phyloP scores from a whole-genome alignment of 2,113 vertebrate genomes.

The Mus pahari region DNA sequence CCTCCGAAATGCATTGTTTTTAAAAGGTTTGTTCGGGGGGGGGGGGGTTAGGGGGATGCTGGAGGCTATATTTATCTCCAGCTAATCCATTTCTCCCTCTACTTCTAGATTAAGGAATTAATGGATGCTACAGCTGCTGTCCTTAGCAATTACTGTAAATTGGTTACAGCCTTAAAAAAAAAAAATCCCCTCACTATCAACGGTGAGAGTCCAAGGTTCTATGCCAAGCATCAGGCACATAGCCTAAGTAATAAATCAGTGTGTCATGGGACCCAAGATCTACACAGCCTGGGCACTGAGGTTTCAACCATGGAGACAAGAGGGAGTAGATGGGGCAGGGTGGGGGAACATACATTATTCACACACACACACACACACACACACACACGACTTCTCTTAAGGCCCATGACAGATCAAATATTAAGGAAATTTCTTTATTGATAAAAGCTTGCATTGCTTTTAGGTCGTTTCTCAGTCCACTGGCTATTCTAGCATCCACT shows the following conservation, averaged over 20 bases:
- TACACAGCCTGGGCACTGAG: neutral
- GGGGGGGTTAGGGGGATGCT: conserved; percentile 80
- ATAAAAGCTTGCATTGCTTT: neutral
- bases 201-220: conserved; percentile 59
- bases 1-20: conserved; percentile 76
- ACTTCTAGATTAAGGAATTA: conserved; percentile 86
- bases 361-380: neutral
- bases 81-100: conserved; percentile 85
- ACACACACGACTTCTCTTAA: neutral
- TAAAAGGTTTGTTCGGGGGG: conserved; percentile 78
- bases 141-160: conserved; percentile 87
- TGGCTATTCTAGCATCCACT: neutral
- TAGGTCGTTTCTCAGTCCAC: neutral
- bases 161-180: conserved; percentile 79
- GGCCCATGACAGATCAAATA: neutral
- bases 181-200: conserved; percentile 71
- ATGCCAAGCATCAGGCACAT: conserved; percentile 41
- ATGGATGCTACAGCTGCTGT: conserved; percentile 84
- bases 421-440: neutral
- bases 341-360: neutral
- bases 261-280: neutral
- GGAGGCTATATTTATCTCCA: conserved; percentile 85
- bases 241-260: conserved; percentile 65
- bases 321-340: neutral
- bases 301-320: neutral